phyloP scores from a whole-genome alignment of 2,797 vertebrate species.

The Carapus acus region DNA sequence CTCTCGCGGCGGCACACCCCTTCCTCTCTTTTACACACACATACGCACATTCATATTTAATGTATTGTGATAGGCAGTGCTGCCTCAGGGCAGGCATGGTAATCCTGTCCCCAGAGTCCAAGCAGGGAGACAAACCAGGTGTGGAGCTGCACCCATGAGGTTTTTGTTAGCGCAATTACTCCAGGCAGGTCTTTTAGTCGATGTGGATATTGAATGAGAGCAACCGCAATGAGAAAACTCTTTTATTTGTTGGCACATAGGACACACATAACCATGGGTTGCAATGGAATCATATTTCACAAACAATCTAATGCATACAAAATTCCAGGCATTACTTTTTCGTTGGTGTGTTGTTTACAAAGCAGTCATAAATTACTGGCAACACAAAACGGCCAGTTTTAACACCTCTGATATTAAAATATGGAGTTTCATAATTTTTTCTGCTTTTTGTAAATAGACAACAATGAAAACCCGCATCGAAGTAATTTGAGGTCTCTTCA shows the following conservation, averaged over 20 bases:
- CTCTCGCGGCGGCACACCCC: background rate
- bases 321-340: background rate
- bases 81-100: background rate
- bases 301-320: slow-evolving; percentile 16
- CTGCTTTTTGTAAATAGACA: too few species aligned
- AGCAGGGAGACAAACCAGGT: background rate
- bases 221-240: background rate
- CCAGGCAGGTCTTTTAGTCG: slow-evolving; percentile 6
- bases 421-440: too few species aligned
- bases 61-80: background rate
- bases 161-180: slow-evolving; percentile 22
- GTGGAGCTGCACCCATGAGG: slow-evolving; percentile 3
- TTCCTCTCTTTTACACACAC: slow-evolving; percentile 3
- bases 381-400: slow-evolving; percentile 13
- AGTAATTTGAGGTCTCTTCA: slow-evolving; percentile 14
- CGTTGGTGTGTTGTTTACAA: slow-evolving; percentile 13
- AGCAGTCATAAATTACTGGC: slow-evolving; percentile 8
- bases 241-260: slow-evolving; percentile 34
- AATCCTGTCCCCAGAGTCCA: background rate
- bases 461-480: too few species aligned
- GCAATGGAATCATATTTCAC: slow-evolving; percentile 34
- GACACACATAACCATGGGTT: slow-evolving; percentile 20
- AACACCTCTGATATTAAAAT: slow-evolving; percentile 29
- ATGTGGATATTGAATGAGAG: too few species aligned
- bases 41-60: slow-evolving; percentile 15